Evolutionary conservation across 2,888 invertebrate genomes (phyloP), one percentile per base, ranked within the genome.

Genomic region (Halocaridina rubra): DNA sequence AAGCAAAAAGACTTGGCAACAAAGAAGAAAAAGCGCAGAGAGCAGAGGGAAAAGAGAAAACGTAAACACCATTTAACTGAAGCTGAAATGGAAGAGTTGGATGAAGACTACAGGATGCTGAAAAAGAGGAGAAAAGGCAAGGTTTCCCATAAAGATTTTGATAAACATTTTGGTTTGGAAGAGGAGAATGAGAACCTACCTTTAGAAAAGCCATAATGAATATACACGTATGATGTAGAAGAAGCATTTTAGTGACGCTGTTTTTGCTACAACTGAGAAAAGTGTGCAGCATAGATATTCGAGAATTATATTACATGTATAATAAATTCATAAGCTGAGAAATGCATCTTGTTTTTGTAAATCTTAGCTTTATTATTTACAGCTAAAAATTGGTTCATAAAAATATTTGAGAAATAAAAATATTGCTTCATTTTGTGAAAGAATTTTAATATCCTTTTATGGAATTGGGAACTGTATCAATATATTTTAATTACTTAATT

Each of bases 31-130:
- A 93, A 95, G 89, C 92, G 95, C 0, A 96, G 96, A 90, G 93
- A 94, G 88, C 93, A 93, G 88, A 95, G 95, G 91, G 92, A 93
- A 87, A 94, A 94, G 69, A 93, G 92, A 87, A 94, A 94, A 90
- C 92, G 93, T 77, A 94, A 93, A 89, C 92, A 89, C 89, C 88
- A 89, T 81, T 89, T 88, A 69, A 88, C 89, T 61, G 91, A 90
- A 57, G 92, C 92, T 89, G 92, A 91, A 89, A 91, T 91, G 93
- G 93, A 84, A 91, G 93, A 89, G 93, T 92, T 89, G 92, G 92
- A 88, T 90, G 92, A 76, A 90, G 88, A 88, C 72, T 84, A 84
- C 46, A 85, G 84, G 64, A 81, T 88, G 84, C 39, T 78, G 27
- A 90, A 91, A 91, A 91, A 91, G 74, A 91, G 91, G 89, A 91